Conservation (phyloP, 2,888 invertebrate species). For the Nephrotoma flavescens region DNA sequence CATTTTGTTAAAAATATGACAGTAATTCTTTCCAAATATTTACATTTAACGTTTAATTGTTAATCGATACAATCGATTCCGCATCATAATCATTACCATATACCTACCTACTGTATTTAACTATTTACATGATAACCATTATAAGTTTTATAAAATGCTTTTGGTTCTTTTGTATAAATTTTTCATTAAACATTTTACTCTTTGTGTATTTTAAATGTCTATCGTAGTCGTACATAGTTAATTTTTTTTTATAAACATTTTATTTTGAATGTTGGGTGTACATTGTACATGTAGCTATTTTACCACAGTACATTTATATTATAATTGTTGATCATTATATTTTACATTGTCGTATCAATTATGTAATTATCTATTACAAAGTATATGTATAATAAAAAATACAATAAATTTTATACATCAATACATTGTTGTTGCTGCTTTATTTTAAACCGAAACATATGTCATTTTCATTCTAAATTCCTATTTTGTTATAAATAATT, state of each 20-base stretch:
- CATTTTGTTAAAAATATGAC: too few relatives aligned
- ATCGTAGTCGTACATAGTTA: neutral
- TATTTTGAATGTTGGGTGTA: neutral
- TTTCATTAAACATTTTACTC: neutral
- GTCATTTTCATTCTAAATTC: neutral
- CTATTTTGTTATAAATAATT: neutral
- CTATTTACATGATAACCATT: neutral
- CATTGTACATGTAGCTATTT: neutral
- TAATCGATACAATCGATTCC: too few relatives aligned
- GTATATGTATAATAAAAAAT: neutral
- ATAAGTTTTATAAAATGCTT: neutral
- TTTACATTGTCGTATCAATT: neutral
- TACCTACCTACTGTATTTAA: too few relatives aligned
- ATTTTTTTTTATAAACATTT: neutral
- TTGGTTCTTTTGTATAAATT: neutral
- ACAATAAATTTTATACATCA: neutral
- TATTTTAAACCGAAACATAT: neutral
- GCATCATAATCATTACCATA: too few relatives aligned
- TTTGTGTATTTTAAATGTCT: neutral
- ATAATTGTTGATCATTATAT: neutral
- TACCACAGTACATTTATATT: neutral
- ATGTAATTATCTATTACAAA: neutral
- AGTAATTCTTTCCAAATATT: too few relatives aligned
- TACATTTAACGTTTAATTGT: too few relatives aligned
- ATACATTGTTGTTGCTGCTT: neutral